Base-by-base conservation (phyloP, 2,113 vertebrate genomes). In the Hemichromis elongatus region DNA sequence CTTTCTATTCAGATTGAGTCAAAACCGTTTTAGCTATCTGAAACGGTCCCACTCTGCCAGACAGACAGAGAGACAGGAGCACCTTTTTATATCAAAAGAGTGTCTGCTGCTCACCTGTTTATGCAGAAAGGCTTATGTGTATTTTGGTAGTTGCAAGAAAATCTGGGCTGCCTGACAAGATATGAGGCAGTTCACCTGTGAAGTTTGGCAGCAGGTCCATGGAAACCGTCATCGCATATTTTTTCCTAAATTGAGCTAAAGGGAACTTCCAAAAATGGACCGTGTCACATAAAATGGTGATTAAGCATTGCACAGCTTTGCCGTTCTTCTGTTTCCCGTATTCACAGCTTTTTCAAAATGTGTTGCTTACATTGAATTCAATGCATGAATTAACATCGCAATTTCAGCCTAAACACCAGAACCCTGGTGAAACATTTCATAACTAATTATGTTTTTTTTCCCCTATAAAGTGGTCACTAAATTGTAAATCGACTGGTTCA, bases 1-100 rank as follows among this genome's bases (percentile, higher is more conserved):
- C 59, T 86, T 89, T 68, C 55, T 55, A 50, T 91, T 89, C 70
- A 82, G 59, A 83, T 81, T 47, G 85, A 87, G 84, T 85, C 70
- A 86, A 85, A 87, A 82, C 50, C 53, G 55, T 57, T 80, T 83
- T 13, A 85, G 82, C n/a, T 54, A 33, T 82, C 85, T 77, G 55
- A 78, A 68, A 80, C n/a, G 52, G 84, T 54, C 45, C n/a, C 14
- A 56, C 57, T 55, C 66, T 66, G 45, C 53, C 57, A 90, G 81
- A 80, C 28, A 52, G 66, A 52, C 18, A 24, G 61, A 75, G 42
- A 40, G 37, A 16, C 10, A 63, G 45, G 50, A 61, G 75, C 28
- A 86, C 26, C 42, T 86, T 86, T 86, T 73, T 55, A 81, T 82
- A 79, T 80, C 33, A 59, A 26, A 35, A 26, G 78, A 79, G 19